Evolutionary conservation across 2,888 invertebrate species (phyloP), one percentile per base, ranked within the genome.

Genomic region (Calameuta idolon): DNA sequence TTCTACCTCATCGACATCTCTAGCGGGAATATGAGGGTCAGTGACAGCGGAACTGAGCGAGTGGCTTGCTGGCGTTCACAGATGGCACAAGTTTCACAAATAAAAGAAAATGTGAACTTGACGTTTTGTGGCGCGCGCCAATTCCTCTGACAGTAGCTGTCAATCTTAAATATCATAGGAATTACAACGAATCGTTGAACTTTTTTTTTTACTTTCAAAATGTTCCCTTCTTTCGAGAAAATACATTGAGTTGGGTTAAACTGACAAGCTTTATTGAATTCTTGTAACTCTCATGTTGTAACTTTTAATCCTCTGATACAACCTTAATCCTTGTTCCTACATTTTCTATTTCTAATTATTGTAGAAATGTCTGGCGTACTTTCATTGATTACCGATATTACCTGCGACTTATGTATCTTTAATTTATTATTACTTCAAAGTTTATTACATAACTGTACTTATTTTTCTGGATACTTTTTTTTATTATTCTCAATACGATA

Each of bases 21-120:
- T 84, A 85, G 86, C 87, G 86, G 86, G 86, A 86, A 87, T 78
- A 78, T 74, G 78, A 82, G 84, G 84, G 84, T 86, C 85, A 88
- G 83, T 87, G 87, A 86, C 85, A 87, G 85, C 77, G 79, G 80
- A 76, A 79, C 79, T 9, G 11, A 71, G 77, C 74, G 80, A 79
- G 82, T 73, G 78, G 79, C 77, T 81, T 83, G 75, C 78, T 77
- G 79, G 82, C 78, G 82, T 85, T 87, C 89, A 90, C 87, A 90
- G 90, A 90, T 90, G 90, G 90, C 90, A 89, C 79, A 81, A 83
- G 84, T 83, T 86, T 83, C 86, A 83, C 83, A 81, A 80, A 83
- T 81, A 84, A 83, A 85, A 83, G 79, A 80, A 82, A 84, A 84
- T 81, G 77, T 79, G 79, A 79, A 73, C 69, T 79, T 86, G 83